phyloP scores from a whole-genome alignment of 2,888 invertebrate species.

The Perithous albicinctus region DNA sequence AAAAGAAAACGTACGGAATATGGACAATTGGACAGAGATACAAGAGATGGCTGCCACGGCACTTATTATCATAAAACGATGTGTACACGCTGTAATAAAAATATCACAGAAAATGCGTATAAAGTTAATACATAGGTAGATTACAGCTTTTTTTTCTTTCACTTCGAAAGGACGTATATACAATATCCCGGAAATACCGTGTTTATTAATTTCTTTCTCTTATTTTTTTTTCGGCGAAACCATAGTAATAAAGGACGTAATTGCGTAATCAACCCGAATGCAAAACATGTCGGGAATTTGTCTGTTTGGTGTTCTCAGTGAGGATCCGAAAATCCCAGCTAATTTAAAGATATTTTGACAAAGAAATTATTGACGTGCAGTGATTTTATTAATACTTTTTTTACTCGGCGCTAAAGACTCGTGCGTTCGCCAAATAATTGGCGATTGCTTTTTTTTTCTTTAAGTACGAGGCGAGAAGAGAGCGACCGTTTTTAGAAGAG shows the following conservation, averaged over 20 bases:
- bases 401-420: conserved; percentile 19
- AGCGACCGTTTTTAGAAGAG: not conserved
- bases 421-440: not conserved
- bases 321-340: conserved; percentile 19
- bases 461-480: not conserved
- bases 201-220: not conserved
- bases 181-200: conserved; percentile 57
- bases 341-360: conserved; percentile 43
- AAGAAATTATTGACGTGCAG: conserved; percentile 43
- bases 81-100: conserved; percentile 72
- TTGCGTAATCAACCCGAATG: conserved; percentile 42
- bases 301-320: conserved; percentile 41
- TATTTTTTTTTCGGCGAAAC: conserved; percentile 56
- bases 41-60: conserved; percentile 54
- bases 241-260: conserved; percentile 62
- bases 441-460: conserved; percentile 30
- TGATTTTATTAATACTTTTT: conserved; percentile 24
- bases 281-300: conserved; percentile 35
- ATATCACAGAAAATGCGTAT: conserved; percentile 75
- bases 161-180: conserved; percentile 59
- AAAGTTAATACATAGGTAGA: conserved; percentile 71
- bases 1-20: conserved; percentile 50
- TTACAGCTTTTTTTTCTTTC: conserved; percentile 51
- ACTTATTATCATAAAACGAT: conserved; percentile 67
- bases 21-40: conserved; percentile 49